Conservation (phyloP, 2,888 invertebrate species). For the Lasius fuliginosus region DNA sequence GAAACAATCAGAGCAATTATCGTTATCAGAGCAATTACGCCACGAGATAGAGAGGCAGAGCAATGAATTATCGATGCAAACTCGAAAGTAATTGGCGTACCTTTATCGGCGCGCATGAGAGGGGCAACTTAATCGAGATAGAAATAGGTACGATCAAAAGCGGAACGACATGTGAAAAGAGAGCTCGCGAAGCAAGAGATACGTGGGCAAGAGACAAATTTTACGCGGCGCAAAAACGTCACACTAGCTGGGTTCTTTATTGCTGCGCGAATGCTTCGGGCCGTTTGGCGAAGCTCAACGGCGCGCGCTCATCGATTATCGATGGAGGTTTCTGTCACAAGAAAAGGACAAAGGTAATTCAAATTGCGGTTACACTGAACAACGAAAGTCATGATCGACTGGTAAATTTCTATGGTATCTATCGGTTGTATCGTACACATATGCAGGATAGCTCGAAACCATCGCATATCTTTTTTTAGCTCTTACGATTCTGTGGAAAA, state of each 20-base stretch:
- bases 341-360: constrained; percentile 68
- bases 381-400: constrained; percentile 52
- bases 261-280: constrained; percentile 51
- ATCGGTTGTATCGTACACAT: constrained; percentile 21
- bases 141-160: constrained; percentile 23
- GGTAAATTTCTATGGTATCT: constrained; percentile 58
- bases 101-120: constrained; percentile 20
- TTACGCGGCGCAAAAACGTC: constrained; percentile 35
- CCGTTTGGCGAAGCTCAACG: constrained; percentile 55
- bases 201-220: constrained; percentile 42
- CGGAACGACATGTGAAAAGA: not conserved
- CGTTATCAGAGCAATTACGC: constrained; percentile 33
- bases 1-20: constrained; percentile 43
- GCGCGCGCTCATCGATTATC: constrained; percentile 64
- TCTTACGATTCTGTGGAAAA: not conserved
- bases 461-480: constrained; percentile 35
- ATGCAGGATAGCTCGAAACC: constrained; percentile 26
- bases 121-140: constrained; percentile 32
- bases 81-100: constrained; percentile 44
- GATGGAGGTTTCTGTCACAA: constrained; percentile 51
- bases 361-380: constrained; percentile 51
- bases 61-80: constrained; percentile 48
- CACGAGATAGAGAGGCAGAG: not conserved
- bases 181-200: not conserved
- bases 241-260: constrained; percentile 46